Percentiles rank a stretch among this genome's conserved stretches.
These are phyloP conservation scores for Calliphora vomitoria DNA, from an alignment of 2,888 invertebrate species.

Conservation along the genomic window DNA sequence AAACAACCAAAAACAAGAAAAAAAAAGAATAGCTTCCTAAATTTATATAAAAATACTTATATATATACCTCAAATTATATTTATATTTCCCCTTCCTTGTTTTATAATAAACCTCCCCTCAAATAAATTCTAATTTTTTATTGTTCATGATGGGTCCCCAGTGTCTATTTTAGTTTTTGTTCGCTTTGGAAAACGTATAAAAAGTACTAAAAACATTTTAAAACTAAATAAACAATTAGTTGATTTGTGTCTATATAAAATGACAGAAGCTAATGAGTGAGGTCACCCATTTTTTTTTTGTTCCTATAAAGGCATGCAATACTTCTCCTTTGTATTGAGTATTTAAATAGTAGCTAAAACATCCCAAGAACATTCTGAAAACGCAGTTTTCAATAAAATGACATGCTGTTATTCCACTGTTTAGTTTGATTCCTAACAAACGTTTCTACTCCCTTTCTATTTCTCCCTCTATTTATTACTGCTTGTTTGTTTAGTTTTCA, in stretches of 20 bases:
- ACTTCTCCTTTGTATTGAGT: neutral
- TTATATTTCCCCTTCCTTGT: neutral
- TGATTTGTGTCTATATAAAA: conserved; percentile 58
- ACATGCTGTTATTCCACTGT: conserved; percentile 24
- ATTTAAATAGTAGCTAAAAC: neutral
- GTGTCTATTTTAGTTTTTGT: conserved; percentile 54
- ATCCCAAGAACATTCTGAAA: neutral
- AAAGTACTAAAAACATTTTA: conserved; percentile 62
- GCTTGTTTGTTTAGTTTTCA: conserved; percentile 19
- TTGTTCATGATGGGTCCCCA: conserved; percentile 50
- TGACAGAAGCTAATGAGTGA: conserved; percentile 73
- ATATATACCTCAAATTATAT: conserved; percentile 3
- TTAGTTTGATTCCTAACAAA: conserved; percentile 13
- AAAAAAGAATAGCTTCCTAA: conserved; percentile 7
- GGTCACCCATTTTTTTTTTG: conserved; percentile 53
- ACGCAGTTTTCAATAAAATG: conserved; percentile 36
- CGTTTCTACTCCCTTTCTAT: neutral
- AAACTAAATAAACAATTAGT: conserved; percentile 71
- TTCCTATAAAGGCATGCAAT: neutral
- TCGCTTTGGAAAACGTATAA: conserved; percentile 6
- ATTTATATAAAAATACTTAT: neutral
- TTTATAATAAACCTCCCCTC: neutral
- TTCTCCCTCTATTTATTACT: neutral
- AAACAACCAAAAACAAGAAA: conserved; percentile 6
- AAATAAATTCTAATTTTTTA: conserved; percentile 38